Percentiles rank a stretch among this genome's conserved stretches.
Conservation (phyloP, 2,797 vertebrate genomes). For the Clarias platycephalus region DNA sequence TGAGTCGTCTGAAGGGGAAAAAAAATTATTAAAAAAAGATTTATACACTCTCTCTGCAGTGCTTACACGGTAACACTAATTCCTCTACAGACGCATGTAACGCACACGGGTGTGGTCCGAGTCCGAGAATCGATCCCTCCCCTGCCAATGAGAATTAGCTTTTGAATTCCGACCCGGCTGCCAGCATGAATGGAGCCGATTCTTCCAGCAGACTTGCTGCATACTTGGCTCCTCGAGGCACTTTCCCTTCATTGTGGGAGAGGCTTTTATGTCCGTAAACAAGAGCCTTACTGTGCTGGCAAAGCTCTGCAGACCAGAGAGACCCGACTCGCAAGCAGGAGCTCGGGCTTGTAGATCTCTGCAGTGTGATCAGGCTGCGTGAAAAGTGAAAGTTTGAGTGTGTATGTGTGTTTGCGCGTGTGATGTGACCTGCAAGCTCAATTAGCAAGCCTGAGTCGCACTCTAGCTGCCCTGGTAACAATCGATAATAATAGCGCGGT, state of each 20-base stretch:
- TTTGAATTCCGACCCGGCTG: conserved; percentile 17
- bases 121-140: conserved; percentile 1
- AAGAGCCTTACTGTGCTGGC: conserved; percentile 48
- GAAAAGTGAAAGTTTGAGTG: conserved; percentile 15
- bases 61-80: background rate
- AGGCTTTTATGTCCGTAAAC: conserved; percentile 49
- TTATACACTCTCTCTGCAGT: background rate
- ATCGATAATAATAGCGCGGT: conserved; percentile 19
- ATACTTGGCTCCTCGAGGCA: conserved; percentile 41
- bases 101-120: conserved; percentile 5
- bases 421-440: conserved; percentile 19
- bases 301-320: no score
- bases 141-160: conserved; percentile 10
- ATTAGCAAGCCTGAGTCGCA: conserved; percentile 32
- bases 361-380: conserved; percentile 16
- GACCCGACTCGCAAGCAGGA: conserved; percentile 38
- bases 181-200: conserved; percentile 45
- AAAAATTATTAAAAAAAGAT: background rate
- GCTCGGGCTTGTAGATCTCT: conserved; percentile 34
- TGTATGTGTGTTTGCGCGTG: conserved; percentile 18
- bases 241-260: conserved; percentile 44
- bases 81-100: background rate
- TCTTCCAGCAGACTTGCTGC: conserved; percentile 37
- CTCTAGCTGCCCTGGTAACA: conserved; percentile 30
- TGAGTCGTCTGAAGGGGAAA: background rate